A percentile compares a stretch with the other conserved stretches of the same genome.
Evolutionary conservation across 2,888 invertebrate species (phyloP).

Genomic region (Drosophila rubida): DNA sequence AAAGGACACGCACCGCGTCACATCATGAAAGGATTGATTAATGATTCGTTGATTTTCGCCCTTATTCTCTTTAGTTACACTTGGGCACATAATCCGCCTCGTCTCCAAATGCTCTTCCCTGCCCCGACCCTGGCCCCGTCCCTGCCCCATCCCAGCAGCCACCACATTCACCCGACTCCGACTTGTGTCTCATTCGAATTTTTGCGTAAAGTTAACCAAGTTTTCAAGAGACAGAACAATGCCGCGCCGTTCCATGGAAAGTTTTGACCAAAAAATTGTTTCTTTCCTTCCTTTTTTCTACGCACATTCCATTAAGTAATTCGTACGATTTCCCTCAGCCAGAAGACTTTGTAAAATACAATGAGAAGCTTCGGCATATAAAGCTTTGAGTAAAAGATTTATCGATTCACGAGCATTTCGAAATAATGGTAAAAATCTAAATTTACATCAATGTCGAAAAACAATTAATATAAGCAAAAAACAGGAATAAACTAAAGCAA

Average conservation of each 20-base stretch:
- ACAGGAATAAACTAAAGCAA: background rate
- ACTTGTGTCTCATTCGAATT: conserved; percentile 45
- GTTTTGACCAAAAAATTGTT: conserved; percentile 10
- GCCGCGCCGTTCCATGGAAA: conserved; percentile 22
- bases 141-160: conserved; percentile 54
- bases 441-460: background rate
- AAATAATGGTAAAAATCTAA: background rate
- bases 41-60: conserved; percentile 84
- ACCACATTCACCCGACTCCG: conserved; percentile 5
- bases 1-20: conserved; percentile 85
- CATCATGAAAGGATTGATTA: conserved; percentile 85
- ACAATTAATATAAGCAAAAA: background rate
- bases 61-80: conserved; percentile 84
- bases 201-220: conserved; percentile 69
- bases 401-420: background rate
- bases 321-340: conserved; percentile 8
- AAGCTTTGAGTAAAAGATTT: background rate
- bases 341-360: background rate
- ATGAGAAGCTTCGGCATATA: background rate
- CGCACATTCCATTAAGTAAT: conserved; percentile 26
- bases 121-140: conserved; percentile 28
- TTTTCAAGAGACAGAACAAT: conserved; percentile 63
- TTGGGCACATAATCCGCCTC: conserved; percentile 82
- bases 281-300: conserved; percentile 17
- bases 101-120: conserved; percentile 65